Conservation (phyloP, 1,140 invertebrate species). For the Trichogramma pretiosum region DNA sequence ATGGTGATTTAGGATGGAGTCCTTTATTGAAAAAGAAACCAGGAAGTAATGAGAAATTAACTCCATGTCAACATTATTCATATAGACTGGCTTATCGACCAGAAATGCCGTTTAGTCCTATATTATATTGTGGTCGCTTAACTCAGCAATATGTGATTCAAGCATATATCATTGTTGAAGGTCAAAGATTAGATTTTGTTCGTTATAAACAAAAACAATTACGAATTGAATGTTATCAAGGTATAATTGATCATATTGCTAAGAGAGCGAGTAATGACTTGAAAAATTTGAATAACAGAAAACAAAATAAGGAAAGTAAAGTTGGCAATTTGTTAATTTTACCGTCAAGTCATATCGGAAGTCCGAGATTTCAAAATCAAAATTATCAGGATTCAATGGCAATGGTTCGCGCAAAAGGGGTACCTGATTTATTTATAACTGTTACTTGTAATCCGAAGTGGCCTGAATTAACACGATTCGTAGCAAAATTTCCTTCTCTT, state of each 20-base stretch:
- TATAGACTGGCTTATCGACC: neutral
- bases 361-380: constrained; percentile 32
- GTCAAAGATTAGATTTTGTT: neutral
- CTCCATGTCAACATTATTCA: neutral
- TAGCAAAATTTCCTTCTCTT: constrained; percentile 2
- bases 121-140: neutral
- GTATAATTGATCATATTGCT: neutral
- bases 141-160: neutral
- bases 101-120: neutral
- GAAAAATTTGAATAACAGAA: neutral
- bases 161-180: neutral
- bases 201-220: neutral
- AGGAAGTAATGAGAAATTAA: neutral
- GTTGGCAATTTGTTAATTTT: constrained; percentile 21
- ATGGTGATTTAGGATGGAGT: too few relatives aligned
- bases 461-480: constrained; percentile 6
- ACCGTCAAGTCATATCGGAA: constrained; percentile 29
- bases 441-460: constrained; percentile 5
- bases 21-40: too few relatives aligned
- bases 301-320: too few relatives aligned
- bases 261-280: neutral
- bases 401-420: neutral
- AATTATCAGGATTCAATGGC: constrained; percentile 20
- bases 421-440: constrained; percentile 3
- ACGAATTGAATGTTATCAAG: neutral